These are phyloP conservation scores for Siniperca chuatsi DNA, from an alignment of 2,113 vertebrate species.

Conservation along the genomic window DNA sequence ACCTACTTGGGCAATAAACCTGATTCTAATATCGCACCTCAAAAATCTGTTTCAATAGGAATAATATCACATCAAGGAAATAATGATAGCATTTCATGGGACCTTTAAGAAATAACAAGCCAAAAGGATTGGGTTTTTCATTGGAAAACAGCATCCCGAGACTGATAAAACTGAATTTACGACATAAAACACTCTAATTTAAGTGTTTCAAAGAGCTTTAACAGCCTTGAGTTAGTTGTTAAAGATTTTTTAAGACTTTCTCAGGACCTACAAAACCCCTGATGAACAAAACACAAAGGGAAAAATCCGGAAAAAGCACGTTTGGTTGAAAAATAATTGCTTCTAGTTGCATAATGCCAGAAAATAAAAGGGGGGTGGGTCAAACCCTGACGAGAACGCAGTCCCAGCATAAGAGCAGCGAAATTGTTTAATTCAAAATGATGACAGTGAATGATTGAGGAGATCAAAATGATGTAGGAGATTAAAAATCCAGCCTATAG, in stretches of 20 bases:
- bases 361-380: not conserved
- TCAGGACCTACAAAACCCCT: slow-evolving; percentile 10
- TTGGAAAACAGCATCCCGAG: not conserved
- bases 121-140: not conserved
- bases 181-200: not conserved
- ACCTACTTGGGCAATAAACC: not conserved
- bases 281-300: slow-evolving; percentile 29
- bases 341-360: slow-evolving; percentile 9
- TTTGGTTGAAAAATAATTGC: slow-evolving; percentile 22
- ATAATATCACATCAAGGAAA: not conserved
- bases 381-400: not conserved
- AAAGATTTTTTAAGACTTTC: slow-evolving; percentile 46
- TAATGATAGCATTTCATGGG: not conserved
- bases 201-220: not conserved
- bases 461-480: slow-evolving; percentile 74
- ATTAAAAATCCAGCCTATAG: slow-evolving; percentile 72
- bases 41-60: not conserved
- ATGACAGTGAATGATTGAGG: slow-evolving; percentile 61
- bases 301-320: not conserved
- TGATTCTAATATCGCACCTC: no score
- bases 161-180: slow-evolving; percentile 20
- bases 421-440: slow-evolving; percentile 49
- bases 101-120: not conserved
- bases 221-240: not conserved
- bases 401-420: slow-evolving; percentile 5